These are phyloP conservation scores for Plutomurus gul DNA, from an alignment of 1,140 invertebrate genomes.

Conservation along the genomic window DNA sequence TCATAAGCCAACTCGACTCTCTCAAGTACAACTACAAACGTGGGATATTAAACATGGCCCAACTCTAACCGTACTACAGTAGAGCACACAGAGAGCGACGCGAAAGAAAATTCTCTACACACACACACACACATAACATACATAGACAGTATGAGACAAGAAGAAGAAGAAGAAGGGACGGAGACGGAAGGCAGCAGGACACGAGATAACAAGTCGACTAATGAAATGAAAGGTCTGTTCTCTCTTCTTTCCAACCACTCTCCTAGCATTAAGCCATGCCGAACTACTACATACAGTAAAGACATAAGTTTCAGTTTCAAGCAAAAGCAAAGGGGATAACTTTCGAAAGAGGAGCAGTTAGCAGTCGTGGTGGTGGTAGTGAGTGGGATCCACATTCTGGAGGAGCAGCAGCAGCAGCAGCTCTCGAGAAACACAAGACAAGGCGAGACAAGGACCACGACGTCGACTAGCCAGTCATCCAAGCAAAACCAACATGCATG, in stretches of 20 bases:
- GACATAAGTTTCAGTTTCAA: conserved; percentile 8
- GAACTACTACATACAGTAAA: too few species aligned
- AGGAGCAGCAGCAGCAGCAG: not conserved
- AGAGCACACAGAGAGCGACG: not conserved
- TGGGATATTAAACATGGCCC: too few species aligned
- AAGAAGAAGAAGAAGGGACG: not conserved
- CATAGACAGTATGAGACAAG: too few species aligned
- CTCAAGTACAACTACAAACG: not conserved
- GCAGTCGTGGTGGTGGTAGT: too few species aligned
- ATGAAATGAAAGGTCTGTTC: conserved; percentile 27
- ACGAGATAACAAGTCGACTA: conserved; percentile 18
- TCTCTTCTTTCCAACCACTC: conserved; percentile 10
- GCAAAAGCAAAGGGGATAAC: not conserved
- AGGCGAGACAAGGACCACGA: conserved; percentile 9
- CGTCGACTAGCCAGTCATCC: conserved; percentile 14
- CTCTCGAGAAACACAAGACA: not conserved
- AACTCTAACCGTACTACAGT: not conserved
- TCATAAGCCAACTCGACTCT: not conserved
- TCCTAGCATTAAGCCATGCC: not conserved
- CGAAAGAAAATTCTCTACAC: conserved; percentile 12
- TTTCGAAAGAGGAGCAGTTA: not conserved
- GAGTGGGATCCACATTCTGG: not conserved
- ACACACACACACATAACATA: too few species aligned
- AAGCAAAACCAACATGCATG: conserved; percentile 10
- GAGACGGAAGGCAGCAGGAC: conserved; percentile 23